These are phyloP conservation scores for Noctuana brunneofusca DNA, from an alignment of 2,888 invertebrate genomes.

Conservation along the genomic window DNA sequence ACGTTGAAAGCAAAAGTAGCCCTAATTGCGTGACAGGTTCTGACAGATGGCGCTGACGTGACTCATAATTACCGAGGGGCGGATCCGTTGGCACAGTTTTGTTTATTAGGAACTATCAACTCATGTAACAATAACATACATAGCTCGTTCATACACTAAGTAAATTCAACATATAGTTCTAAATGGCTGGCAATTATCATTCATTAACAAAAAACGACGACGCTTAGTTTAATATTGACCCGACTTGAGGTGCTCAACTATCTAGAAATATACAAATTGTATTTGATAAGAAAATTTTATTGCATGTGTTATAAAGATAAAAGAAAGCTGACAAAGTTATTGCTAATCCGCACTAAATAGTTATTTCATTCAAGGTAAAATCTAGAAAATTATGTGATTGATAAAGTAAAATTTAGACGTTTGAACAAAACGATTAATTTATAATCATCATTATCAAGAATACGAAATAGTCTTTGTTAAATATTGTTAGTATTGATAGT, in stretches of 20 bases:
- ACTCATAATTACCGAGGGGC: slow-evolving; percentile 30
- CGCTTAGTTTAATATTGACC: no score
- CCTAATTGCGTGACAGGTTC: slow-evolving; percentile 19
- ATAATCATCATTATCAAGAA: slow-evolving; percentile 11
- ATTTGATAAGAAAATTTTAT: no score
- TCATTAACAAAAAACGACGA: background rate
- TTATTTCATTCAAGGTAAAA: no score
- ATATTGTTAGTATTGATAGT: no score
- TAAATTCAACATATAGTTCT: background rate
- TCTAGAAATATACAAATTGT: no score
- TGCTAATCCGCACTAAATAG: no score
- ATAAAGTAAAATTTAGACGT: background rate
- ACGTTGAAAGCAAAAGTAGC: slow-evolving; percentile 5
- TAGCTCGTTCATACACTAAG: slow-evolving; percentile 9
- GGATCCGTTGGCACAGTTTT: slow-evolving; percentile 27
- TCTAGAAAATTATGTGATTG: background rate
- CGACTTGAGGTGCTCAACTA: no score
- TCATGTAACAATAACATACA: slow-evolving; percentile 10
- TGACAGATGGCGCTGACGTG: slow-evolving; percentile 31
- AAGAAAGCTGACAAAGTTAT: no score
- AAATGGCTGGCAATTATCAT: background rate
- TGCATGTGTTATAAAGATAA: no score
- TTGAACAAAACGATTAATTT: background rate
- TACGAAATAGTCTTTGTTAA: slow-evolving; percentile 13
- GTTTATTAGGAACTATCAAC: slow-evolving; percentile 29